Conservation (phyloP, 2,113 vertebrate genomes). For the Dendrocopos noguchii region DNA sequence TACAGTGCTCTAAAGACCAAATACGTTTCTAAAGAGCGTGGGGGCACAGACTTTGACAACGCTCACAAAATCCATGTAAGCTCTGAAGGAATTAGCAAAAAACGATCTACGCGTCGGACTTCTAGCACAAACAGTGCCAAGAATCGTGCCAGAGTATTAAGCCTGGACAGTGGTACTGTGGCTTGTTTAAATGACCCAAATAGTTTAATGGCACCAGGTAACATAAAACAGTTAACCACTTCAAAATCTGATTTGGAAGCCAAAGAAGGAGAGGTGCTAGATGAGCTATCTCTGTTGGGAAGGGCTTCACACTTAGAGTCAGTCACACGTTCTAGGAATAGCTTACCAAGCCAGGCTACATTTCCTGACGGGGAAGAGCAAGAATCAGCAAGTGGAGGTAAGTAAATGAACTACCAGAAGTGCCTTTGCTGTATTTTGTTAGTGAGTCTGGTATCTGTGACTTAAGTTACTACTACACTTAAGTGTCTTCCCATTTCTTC, state of each 20-base stretch:
- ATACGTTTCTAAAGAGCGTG: constrained; percentile 76
- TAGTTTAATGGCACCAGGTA: constrained; percentile 87
- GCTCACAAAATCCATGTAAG: constrained; percentile 72
- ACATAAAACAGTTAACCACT: constrained; percentile 91
- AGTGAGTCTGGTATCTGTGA: background rate
- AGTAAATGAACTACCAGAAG: constrained; percentile 58
- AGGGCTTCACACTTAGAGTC: constrained; percentile 97
- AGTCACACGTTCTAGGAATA: constrained; percentile 96
- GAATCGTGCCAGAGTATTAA: constrained; percentile 92
- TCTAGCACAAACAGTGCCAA: constrained; percentile 89
- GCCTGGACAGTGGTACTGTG: constrained; percentile 95
- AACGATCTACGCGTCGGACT: constrained; percentile 84
- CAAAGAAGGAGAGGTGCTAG: constrained; percentile 99
- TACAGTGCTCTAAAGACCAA: constrained; percentile 86
- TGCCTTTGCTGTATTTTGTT: background rate
- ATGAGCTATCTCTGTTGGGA: constrained; percentile 93
- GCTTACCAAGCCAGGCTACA: constrained; percentile 91
- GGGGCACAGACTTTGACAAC: constrained; percentile 70
- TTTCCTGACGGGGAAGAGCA: constrained; percentile 89
- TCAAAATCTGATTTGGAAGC: constrained; percentile 99
- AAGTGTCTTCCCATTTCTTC: background rate
- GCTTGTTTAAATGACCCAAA: constrained; percentile 92
- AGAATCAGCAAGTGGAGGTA: constrained; percentile 85
- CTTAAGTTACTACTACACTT: background rate
- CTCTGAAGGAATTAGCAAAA: constrained; percentile 79